Evolutionary conservation across 1,140 invertebrate species (phyloP), one percentile per base, ranked within the genome.

Genomic region (Drosophila repletoides): DNA sequence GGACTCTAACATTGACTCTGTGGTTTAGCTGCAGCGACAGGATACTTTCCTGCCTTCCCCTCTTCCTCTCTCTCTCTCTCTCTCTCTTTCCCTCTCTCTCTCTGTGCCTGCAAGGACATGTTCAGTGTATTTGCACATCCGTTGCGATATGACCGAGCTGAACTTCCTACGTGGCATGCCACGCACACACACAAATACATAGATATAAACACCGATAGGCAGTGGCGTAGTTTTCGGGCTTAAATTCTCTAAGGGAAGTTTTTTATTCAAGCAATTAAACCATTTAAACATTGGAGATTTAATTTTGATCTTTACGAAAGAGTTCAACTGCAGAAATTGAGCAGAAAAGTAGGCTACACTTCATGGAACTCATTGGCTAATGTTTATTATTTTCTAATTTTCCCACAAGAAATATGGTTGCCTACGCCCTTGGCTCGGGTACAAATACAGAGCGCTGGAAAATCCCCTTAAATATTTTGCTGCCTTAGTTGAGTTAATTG

Each of bases 151-250:
- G 31, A 10, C 48, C 56, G 46, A 53, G 52, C 55, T 67, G 69
- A 61, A 67, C 43, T 76, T 76, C 74, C 74, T 53, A 34, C 67
- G 49, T 40, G 53, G 58, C 65, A 29, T 28, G 21, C 43, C 60
- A 41, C 33, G 33, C 31, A 43, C 21, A 45, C 15, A 53, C 29
- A 51, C 19, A 63, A 52, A 29, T 12, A 24, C 21, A 14, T 19
- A 40, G 10, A 40, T 31, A 21, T 24, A 24, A 22, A 21, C 29
- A 29, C 15, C 14, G 21, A 34, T 45, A 59, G 10, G 34, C 63
- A 48, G 12, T 46, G 4, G 15, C n/a, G n/a, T n/a, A n/a, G n/a
- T n/a, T n/a, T n/a, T n/a, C n/a, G n/a, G n/a, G n/a, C n/a, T n/a
- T n/a, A n/a, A n/a, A n/a, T n/a, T n/a, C n/a, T n/a, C n/a, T n/a